Evolutionary conservation across 2,113 vertebrate species (phyloP), one percentile per base, ranked within the genome.

Genomic region (Chinchilla lanigera): DNA sequence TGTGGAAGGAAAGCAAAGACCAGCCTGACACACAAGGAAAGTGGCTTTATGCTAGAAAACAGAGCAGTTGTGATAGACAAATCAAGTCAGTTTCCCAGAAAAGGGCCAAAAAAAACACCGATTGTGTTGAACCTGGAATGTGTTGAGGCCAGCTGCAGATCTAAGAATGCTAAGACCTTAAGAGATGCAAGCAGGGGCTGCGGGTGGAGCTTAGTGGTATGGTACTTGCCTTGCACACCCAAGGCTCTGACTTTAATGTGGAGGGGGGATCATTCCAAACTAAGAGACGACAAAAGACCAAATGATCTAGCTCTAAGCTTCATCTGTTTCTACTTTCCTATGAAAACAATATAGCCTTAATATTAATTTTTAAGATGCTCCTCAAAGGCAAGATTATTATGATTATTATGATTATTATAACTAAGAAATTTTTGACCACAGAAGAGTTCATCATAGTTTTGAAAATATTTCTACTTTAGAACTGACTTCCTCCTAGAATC

Each of bases 381-480:
- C 41, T 83, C n/a, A 92, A 92, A 94, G 77, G 3, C 1, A 86
- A 73, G 82, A n/a, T 16, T 24, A 60, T 84, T 54, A 50, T 50
- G 5, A 50, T 50, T 50, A 50, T 50, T 50, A 50, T 50, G 5
- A 50, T 50, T 50, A 50, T 63, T 60, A 52, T 58, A 77, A 35
- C 11, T 86, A 85, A 84, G 63, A 90, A 92, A 30, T 19, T 33
- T n/a, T 65, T 85, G 47, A 61, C 35, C 69, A 90, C n/a, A 52
- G 85, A 90, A 33, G 85, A 91, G 61, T 71, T 38, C 63, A 88
- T 33, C 80, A 20, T 35, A 60, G 41, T 94, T 86, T 52, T 82
- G 22, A 50, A 93, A 93, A 83, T 54, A 93, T 22, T 73, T 94
- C 47, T 85, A 93, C 77, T 92, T 95, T 75, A 81, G 75, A 91